These are phyloP conservation scores for Schizopygopsis pylzovi DNA, from an alignment of 2,797 vertebrate species.

Conservation along the genomic window DNA sequence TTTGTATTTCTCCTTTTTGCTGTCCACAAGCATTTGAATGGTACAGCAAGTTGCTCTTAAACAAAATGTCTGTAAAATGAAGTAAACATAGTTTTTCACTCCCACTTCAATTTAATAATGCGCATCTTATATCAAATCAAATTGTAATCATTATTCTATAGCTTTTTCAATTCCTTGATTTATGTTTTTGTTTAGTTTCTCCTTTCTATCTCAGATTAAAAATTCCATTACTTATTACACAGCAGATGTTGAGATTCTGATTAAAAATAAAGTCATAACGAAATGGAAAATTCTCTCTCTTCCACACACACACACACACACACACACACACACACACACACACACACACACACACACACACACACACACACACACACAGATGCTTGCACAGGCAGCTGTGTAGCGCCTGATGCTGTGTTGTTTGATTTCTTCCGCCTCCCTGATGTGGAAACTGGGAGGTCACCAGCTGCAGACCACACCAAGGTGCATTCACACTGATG, in stretches of 20 bases:
- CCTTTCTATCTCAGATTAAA: background rate
- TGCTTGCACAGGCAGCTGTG: slow-evolving; percentile 43
- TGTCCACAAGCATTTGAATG: background rate
- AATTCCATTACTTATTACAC: background rate
- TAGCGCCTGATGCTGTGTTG: slow-evolving; percentile 32
- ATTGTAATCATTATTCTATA: background rate
- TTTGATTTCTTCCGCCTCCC: slow-evolving; percentile 48
- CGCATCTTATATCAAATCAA: background rate
- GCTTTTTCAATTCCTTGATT: background rate
- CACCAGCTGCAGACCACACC: slow-evolving; percentile 57
- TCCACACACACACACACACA: background rate
- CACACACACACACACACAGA: slow-evolving; percentile 29
- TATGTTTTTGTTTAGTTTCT: background rate
- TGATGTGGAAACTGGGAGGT: slow-evolving; percentile 42
- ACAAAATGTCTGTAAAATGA: background rate
- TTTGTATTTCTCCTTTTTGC: background rate
- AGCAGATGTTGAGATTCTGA: slow-evolving; percentile 26
- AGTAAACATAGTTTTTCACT: background rate
- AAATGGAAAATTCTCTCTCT: slow-evolving; percentile 9
- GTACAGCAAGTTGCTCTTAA: background rate
- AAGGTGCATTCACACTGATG: slow-evolving; percentile 43
- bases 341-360: too few relatives aligned
- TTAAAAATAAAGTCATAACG: slow-evolving; percentile 31
- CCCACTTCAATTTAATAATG: background rate
- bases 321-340: background rate